A percentile compares a stretch with the other conserved stretches of the same genome.
Conservation (phyloP, 2,888 invertebrate genomes). For the Clusia tigrina region DNA sequence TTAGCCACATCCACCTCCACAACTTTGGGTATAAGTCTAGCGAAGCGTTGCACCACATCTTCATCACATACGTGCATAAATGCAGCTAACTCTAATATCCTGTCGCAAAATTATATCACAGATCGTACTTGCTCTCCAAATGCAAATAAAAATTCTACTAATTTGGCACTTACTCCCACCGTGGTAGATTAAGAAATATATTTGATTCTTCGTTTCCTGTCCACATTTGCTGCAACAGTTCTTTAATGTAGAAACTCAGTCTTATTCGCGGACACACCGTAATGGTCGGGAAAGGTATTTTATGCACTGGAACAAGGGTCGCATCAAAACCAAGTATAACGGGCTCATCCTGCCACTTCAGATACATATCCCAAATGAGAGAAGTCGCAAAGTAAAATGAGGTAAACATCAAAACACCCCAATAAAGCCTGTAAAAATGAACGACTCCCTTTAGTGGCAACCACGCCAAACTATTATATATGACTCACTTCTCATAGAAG, state of each 20-base stretch:
- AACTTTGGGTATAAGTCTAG: conserved; percentile 41
- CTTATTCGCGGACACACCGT: conserved; percentile 62
- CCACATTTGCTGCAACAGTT: conserved; percentile 46
- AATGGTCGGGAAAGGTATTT: conserved; percentile 60
- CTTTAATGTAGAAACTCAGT: conserved; percentile 57
- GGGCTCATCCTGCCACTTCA: conserved; percentile 58
- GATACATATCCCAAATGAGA: conserved; percentile 55
- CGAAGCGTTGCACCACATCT: conserved; percentile 49
- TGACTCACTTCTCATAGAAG: conserved; percentile 54
- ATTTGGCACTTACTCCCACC: conserved; percentile 43
- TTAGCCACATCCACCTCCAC: conserved; percentile 42
- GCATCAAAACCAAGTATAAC: conserved; percentile 61
- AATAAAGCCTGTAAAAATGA: conserved; percentile 47
- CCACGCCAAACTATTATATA: not conserved
- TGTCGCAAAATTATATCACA: not conserved
- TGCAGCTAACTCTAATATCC: conserved; percentile 44
- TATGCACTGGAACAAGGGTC: conserved; percentile 57
- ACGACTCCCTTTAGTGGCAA: not conserved
- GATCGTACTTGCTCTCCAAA: not conserved
- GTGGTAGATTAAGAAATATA: conserved; percentile 36
- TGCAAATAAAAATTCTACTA: not conserved
- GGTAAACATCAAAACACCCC: conserved; percentile 52
- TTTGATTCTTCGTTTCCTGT: conserved; percentile 36
- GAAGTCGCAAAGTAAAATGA: conserved; percentile 56
- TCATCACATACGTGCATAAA: conserved; percentile 59